These are phyloP conservation scores for Drosophila lacicola DNA, from an alignment of 2,888 invertebrate species.

Conservation along the genomic window DNA sequence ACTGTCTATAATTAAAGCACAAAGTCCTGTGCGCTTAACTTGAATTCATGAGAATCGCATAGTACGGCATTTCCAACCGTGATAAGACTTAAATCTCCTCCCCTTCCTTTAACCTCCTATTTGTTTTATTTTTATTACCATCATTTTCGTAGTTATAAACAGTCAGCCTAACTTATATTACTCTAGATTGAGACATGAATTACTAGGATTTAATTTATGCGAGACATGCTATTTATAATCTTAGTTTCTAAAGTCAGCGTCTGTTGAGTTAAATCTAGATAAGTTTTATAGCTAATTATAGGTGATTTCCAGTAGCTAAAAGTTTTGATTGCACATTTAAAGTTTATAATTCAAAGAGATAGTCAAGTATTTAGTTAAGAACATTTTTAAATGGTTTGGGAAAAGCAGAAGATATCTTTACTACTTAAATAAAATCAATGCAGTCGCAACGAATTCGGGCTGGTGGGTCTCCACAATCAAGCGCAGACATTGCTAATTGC, in stretches of 20 bases:
- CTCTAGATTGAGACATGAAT: too few relatives aligned
- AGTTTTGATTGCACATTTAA: slow-evolving; percentile 18
- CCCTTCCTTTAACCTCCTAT: too few relatives aligned
- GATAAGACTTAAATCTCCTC: too few relatives aligned
- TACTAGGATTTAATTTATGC: too few relatives aligned
- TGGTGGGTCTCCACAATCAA: slow-evolving; percentile 33
- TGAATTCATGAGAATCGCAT: too few relatives aligned
- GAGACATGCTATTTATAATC: too few relatives aligned
- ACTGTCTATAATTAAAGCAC: too few relatives aligned
- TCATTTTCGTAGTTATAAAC: not conserved
- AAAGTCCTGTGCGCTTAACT: too few relatives aligned
- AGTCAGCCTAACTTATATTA: not conserved
- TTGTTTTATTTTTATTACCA: too few relatives aligned
- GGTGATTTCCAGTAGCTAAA: slow-evolving; percentile 35
- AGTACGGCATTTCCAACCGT: too few relatives aligned
- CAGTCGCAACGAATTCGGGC: not conserved
- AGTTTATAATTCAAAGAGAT: not conserved
- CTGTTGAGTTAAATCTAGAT: slow-evolving; percentile 10
- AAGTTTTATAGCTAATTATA: slow-evolving; percentile 44
- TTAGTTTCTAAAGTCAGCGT: too few relatives aligned
- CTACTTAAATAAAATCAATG: slow-evolving; percentile 4
- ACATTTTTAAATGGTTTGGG: slow-evolving; percentile 13
- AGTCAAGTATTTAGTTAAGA: not conserved
- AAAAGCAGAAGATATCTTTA: slow-evolving; percentile 14
- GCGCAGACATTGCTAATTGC: slow-evolving; percentile 57